Evolutionary conservation across 2,888 invertebrate species (phyloP), one percentile per base, ranked within the genome.

Genomic region (Acronicta psi): DNA sequence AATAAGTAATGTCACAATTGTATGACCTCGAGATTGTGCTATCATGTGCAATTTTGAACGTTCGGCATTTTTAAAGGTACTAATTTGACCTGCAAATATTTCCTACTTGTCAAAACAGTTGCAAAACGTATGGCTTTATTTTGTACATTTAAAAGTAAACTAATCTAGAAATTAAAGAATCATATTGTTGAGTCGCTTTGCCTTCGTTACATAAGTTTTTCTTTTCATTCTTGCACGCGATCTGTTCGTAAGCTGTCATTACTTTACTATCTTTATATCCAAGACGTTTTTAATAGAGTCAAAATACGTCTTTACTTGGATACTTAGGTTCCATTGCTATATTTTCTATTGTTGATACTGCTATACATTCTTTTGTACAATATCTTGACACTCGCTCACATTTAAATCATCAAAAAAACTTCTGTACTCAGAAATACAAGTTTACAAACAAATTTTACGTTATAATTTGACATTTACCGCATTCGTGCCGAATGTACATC

Each of bases 1-100:
- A 73, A 62, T 51, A 44, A 73, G 59, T 51, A 43, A 57, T 74
- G 73, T 53, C 67, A 36, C 47, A 75, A 75, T 56, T 29, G n/a
- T 49, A 20, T 45, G 59, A 69, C 73, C 73, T 68, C 62, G 50
- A 58, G 51, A 43, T 41, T 25, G 36, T 61, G 43, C 43, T 59
- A 49, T 64, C 62, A 54, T 63, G 44, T 65, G 66, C 58, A 74
- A 70, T 62, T 73, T 59, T 18, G 50, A 66, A 53, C 41, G 56
- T 53, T 53, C 58, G 50, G 66, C 64, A 54, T 62, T 53, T 37
- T 59, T 53, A 52, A 52, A 74, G 47, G 49, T 51, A 70, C 52
- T 61, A 50, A 73, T 69, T 55, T 61, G 61, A 57, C 54, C 44
- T 17, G 63, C 41, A 51, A 59, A 52, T 52, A 50, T 49, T 61